Evolutionary conservation across 2,888 invertebrate genomes (phyloP).

Genomic region (Hypselothyrea guttata): DNA sequence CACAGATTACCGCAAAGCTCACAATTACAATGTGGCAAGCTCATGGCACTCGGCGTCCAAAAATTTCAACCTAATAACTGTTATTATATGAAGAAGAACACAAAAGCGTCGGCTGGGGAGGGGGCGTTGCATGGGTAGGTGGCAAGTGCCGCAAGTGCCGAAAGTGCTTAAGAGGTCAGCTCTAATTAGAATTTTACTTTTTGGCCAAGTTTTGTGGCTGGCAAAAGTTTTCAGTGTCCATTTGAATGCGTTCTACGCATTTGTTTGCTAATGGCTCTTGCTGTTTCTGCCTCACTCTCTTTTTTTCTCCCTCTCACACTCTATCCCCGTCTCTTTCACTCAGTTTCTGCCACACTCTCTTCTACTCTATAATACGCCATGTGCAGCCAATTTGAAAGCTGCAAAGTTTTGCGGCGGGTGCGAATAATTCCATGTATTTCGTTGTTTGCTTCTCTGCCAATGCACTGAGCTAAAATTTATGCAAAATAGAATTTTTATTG

Average conservation of each 20-base stretch:
- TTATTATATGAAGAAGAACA: constrained; percentile 22
- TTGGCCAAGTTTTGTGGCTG: background rate
- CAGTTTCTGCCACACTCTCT: background rate
- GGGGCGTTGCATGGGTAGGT: background rate
- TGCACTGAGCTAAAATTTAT: no score
- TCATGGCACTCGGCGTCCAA: constrained; percentile 31
- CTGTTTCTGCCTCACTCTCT: background rate
- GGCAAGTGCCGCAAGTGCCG: no score
- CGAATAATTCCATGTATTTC: background rate
- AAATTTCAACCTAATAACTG: constrained; percentile 35
- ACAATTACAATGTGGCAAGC: constrained; percentile 10
- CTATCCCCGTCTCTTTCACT: background rate
- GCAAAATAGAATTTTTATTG: no score
- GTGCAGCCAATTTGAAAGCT: no score
- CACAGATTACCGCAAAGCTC: constrained; percentile 28
- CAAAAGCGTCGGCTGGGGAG: background rate
- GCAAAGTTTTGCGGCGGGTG: no score
- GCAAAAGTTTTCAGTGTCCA: constrained; percentile 27
- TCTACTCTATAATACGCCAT: no score
- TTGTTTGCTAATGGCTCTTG: constrained; percentile 24
- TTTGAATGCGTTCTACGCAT: constrained; percentile 14
- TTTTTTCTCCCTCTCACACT: constrained; percentile 3
- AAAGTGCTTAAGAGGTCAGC: background rate
- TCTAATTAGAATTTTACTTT: constrained; percentile 23
- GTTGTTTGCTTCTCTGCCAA: background rate